A percentile compares a stretch with the other conserved stretches of the same genome.
Evolutionary conservation across 2,797 vertebrate species (phyloP).

Genomic region (Xenentodon cancila): DNA sequence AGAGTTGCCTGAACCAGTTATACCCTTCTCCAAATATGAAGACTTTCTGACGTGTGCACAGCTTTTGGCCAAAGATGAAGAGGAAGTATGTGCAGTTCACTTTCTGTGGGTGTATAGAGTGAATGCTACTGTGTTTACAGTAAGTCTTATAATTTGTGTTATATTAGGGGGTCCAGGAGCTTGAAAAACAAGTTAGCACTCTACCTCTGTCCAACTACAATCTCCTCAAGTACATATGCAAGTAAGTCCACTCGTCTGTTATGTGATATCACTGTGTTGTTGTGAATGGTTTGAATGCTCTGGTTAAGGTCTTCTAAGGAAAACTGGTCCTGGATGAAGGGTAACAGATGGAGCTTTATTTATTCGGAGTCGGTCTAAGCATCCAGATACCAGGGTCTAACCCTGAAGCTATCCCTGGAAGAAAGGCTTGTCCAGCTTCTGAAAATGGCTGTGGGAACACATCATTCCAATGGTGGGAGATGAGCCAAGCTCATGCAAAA

Average conservation of each 20-base stretch:
- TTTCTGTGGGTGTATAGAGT: not conserved
- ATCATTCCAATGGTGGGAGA: too few relatives aligned
- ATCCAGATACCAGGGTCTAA: too few relatives aligned
- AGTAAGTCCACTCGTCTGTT: slow-evolving; percentile 79
- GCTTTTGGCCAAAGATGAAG: slow-evolving; percentile 93
- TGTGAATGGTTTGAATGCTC: too few relatives aligned
- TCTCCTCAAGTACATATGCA: slow-evolving; percentile 97
- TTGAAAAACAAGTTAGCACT: slow-evolving; percentile 88
- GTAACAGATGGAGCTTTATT: too few relatives aligned
- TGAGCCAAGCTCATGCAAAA: too few relatives aligned
- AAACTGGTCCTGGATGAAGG: too few relatives aligned
- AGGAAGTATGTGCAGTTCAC: slow-evolving; percentile 83
- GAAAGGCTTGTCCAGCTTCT: too few relatives aligned
- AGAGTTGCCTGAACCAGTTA: slow-evolving; percentile 94
- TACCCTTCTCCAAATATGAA: slow-evolving; percentile 95
- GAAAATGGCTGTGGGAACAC: too few relatives aligned
- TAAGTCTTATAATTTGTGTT: slow-evolving; percentile 12
- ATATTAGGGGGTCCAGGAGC: slow-evolving; percentile 91
- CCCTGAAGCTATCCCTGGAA: too few relatives aligned
- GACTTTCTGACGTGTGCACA: slow-evolving; percentile 95
- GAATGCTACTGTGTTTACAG: not conserved
- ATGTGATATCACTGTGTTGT: too few relatives aligned
- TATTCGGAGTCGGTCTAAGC: too few relatives aligned
- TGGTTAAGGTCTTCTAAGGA: too few relatives aligned
- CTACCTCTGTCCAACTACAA: slow-evolving; percentile 96